Evolutionary conservation across 2,888 invertebrate genomes (phyloP).

Genomic region (Polylopha cassiicola): DNA sequence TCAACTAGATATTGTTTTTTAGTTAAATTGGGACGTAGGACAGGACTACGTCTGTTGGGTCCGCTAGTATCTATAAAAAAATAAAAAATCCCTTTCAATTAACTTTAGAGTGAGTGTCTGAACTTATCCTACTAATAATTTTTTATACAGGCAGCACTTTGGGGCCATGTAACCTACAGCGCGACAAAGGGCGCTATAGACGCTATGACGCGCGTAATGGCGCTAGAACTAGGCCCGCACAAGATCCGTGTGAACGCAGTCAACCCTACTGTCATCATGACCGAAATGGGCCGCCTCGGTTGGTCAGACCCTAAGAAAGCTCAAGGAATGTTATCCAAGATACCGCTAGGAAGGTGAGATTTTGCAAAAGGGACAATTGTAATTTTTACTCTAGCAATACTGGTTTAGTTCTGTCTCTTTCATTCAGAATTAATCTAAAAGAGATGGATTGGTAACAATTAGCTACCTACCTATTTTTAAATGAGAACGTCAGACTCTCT

Average conservation of each 20-base stretch:
- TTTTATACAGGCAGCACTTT: conserved; percentile 72
- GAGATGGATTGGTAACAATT: too few species aligned
- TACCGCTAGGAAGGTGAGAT: conserved; percentile 83
- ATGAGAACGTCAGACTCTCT: too few species aligned
- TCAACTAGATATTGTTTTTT: too few species aligned
- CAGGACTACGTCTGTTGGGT: too few species aligned
- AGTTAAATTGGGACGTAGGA: too few species aligned
- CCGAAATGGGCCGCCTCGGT: conserved; percentile 85
- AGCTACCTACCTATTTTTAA: too few species aligned
- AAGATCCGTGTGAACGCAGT: conserved; percentile 89
- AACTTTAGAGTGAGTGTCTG: too few species aligned
- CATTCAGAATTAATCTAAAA: neutral
- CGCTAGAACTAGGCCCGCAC: conserved; percentile 86
- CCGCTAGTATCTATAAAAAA: too few species aligned
- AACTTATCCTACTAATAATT: conserved; percentile 1
- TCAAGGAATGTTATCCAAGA: conserved; percentile 81
- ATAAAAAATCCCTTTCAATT: neutral
- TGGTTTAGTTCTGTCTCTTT: neutral
- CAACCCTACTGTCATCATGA: conserved; percentile 92
- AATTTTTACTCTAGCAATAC: neutral
- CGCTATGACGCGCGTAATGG: conserved; percentile 84
- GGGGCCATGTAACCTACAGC: conserved; percentile 84
- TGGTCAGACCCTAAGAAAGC: conserved; percentile 88
- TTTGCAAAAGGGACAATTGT: neutral
- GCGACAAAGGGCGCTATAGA: conserved; percentile 90